Evolutionary conservation across 2,113 vertebrate genomes (phyloP).

Genomic region (Lepus europaeus): DNA sequence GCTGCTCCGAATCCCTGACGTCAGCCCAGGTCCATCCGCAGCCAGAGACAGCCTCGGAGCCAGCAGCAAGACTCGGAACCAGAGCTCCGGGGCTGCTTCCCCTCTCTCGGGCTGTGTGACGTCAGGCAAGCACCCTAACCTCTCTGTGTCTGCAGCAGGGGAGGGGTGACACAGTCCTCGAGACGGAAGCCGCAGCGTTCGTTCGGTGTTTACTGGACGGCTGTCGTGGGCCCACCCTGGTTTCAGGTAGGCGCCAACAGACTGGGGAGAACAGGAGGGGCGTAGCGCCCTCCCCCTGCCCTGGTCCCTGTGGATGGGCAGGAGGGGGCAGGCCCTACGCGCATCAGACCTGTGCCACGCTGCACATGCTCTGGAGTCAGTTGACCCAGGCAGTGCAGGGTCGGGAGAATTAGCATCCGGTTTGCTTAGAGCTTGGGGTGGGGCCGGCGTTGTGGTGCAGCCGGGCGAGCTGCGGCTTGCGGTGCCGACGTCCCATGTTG

Average conservation of each 20-base stretch:
- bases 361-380: neutral
- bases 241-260: neutral
- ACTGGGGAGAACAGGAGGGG: neutral
- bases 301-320: fast-evolving
- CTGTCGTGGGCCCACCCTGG: neutral
- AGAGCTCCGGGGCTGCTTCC: neutral
- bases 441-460: too few relatives aligned
- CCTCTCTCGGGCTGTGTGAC: neutral
- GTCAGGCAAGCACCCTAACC: fast-evolving
- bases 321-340: neutral
- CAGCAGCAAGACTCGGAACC: neutral
- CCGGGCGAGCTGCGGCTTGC: too few relatives aligned
- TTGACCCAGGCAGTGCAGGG: neutral
- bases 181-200: too few relatives aligned
- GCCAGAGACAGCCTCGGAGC: too few relatives aligned
- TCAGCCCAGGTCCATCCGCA: neutral
- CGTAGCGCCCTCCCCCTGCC: fast-evolving
- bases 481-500: too few relatives aligned
- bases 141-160: neutral
- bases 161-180: too few relatives aligned
- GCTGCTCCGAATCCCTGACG: neutral
- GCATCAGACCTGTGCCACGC: neutral
- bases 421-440: too few relatives aligned
- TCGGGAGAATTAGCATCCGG: too few relatives aligned
- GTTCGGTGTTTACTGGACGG: too few relatives aligned